Percentiles rank a stretch among this genome's conserved stretches.
These are phyloP conservation scores for Masticophis lateralis DNA, from an alignment of 2,797 vertebrate species.

Conservation along the genomic window DNA sequence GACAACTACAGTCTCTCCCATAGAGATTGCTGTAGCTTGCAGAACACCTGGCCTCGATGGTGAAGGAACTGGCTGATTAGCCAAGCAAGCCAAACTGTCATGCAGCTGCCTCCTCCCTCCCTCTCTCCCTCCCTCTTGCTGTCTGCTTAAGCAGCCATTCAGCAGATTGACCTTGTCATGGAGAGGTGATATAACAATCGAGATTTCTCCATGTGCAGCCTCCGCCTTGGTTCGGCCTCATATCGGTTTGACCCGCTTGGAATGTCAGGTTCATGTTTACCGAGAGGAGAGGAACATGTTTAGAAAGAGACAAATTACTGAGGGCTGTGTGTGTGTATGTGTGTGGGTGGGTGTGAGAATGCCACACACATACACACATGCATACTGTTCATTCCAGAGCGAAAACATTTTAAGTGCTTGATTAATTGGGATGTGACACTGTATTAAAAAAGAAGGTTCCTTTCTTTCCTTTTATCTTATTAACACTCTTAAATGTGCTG, in stretches of 20 bases:
- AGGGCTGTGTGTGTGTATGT: not conserved
- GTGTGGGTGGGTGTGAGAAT: not conserved
- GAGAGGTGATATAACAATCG: not conserved
- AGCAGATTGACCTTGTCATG: not conserved
- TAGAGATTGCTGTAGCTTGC: not conserved
- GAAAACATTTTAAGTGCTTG: not conserved
- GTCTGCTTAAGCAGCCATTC: not conserved
- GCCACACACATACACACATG: not conserved
- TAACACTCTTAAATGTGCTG: not conserved
- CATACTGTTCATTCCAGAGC: not conserved
- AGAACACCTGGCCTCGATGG: not conserved
- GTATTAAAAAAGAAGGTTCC: not conserved
- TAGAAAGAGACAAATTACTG: not conserved
- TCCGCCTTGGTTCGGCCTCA: not conserved
- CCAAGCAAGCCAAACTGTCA: not conserved
- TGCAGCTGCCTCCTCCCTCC: not conserved
- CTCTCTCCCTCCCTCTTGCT: not conserved
- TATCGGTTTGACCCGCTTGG: not conserved
- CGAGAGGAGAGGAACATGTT: not conserved
- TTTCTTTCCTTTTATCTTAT: not conserved
- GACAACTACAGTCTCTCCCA: not conserved
- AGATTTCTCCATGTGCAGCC: not conserved
- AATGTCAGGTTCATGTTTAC: not conserved
- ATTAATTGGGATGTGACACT: not conserved
- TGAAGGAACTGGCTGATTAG: not conserved